These are phyloP conservation scores for Danio albolineatus DNA, from an alignment of 2,797 vertebrate genomes.

Conservation along the genomic window DNA sequence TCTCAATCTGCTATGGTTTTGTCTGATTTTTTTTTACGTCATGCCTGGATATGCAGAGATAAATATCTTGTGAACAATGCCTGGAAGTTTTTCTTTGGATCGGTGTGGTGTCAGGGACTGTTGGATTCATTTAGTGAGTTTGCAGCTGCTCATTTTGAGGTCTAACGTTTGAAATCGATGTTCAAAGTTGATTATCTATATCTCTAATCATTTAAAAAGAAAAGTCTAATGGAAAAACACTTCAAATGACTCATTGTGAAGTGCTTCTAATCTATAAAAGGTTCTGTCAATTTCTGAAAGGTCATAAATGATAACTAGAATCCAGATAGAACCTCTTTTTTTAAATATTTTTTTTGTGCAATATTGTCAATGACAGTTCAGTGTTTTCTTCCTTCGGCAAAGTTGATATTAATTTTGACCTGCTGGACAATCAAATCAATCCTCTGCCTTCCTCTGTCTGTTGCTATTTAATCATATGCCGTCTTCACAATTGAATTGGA, in stretches of 20 bases:
- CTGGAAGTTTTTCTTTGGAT: slow-evolving; percentile 14
- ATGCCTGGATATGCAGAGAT: background rate
- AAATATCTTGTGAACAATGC: background rate
- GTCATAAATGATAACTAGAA: slow-evolving; percentile 15
- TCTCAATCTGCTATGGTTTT: slow-evolving; percentile 21
- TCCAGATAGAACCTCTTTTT: background rate
- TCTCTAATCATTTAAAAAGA: background rate
- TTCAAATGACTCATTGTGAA: background rate
- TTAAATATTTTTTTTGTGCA: background rate
- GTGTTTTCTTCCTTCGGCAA: background rate
- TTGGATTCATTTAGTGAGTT: background rate
- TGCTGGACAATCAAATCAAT: slow-evolving; percentile 41
- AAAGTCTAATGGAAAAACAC: background rate
- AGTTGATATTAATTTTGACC: slow-evolving; percentile 34
- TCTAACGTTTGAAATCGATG: slow-evolving; percentile 5
- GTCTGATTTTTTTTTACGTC: slow-evolving; percentile 6
- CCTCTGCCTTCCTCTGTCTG: slow-evolving; percentile 12
- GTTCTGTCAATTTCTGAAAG: background rate
- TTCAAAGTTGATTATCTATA: background rate
- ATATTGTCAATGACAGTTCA: slow-evolving; percentile 23
- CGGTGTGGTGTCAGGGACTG: background rate
- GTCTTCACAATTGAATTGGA: slow-evolving; percentile 34
- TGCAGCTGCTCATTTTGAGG: background rate
- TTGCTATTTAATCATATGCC: slow-evolving; percentile 41
- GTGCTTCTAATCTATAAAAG: background rate